Evolutionary conservation across 2,113 vertebrate species (phyloP).

Genomic region (Lethenteron camtschaticum): DNA sequence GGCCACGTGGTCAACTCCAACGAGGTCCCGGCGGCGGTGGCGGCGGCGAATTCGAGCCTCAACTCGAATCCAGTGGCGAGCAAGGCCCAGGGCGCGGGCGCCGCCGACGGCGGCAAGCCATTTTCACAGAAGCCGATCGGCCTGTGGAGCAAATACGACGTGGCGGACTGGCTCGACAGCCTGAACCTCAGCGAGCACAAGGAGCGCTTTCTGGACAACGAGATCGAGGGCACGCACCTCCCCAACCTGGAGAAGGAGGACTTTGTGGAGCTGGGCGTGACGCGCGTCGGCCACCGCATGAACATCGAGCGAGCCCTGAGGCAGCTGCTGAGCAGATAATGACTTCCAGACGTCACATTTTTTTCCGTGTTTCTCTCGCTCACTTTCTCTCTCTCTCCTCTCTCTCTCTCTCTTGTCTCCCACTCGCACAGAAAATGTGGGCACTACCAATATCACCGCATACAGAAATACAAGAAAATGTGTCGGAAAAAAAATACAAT

Average conservation of each 20-base stretch:
- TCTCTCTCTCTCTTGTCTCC: no score
- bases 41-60: no score
- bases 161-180: conserved; percentile 72
- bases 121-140: conserved; percentile 64
- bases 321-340: conserved; percentile 76
- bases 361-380: no score
- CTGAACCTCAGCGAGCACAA: conserved; percentile 63
- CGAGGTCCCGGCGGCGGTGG: no score
- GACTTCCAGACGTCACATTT: conserved; percentile 8
- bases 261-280: conserved; percentile 68
- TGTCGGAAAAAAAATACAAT: no score
- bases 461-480: no score
- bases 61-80: no score
- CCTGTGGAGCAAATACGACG: conserved; percentile 83
- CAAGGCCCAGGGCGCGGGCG: neutral
- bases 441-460: no score
- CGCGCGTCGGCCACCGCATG: conserved; percentile 80
- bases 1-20: no score
- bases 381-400: no score
- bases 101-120: conserved; percentile 32
- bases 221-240: conserved; percentile 71
- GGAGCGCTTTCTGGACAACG: conserved; percentile 75
- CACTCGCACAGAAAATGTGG: no score
- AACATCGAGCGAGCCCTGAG: conserved; percentile 73
- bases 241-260: conserved; percentile 80